Percentiles rank a stretch among this genome's conserved stretches.
Conservation (phyloP, 92 coral and sea anemone species). For the Parazoanthus swiftii region DNA sequence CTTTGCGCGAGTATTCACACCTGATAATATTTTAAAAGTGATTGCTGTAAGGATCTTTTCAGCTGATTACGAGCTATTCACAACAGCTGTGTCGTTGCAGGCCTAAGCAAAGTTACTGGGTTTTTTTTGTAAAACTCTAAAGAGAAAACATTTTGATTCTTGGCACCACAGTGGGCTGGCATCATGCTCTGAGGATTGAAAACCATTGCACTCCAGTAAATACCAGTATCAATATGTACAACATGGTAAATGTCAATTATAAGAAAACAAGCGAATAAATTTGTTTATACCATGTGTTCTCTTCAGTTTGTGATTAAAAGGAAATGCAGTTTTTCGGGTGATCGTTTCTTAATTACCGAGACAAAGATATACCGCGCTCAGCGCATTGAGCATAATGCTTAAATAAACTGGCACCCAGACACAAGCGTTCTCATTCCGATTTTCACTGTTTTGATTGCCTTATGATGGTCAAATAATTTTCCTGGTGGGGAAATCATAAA, state of each 20-base stretch:
- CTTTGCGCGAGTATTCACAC: slow-evolving; percentile 26
- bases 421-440: slow-evolving; percentile 13
- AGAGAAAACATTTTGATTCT: background rate
- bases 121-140: background rate
- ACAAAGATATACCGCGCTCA: background rate
- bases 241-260: slow-evolving; percentile 29
- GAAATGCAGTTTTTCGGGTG: slow-evolving; percentile 30
- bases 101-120: background rate
- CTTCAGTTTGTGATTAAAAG: slow-evolving; percentile 30
- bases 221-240: background rate
- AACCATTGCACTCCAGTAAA: background rate
- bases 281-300: slow-evolving; percentile 13
- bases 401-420: slow-evolving; percentile 44
- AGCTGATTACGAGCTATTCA: slow-evolving; percentile 14
- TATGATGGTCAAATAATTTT: slow-evolving; percentile 46
- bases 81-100: slow-evolving; percentile 7
- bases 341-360: slow-evolving; percentile 41
- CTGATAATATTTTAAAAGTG: slow-evolving; percentile 35
- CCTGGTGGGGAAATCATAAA: slow-evolving; percentile 43
- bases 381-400: slow-evolving; percentile 30
- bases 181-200: background rate
- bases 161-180: background rate
- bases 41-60: slow-evolving; percentile 6
- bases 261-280: background rate
- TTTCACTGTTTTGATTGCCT: slow-evolving; percentile 41